Evolutionary conservation across 2,797 vertebrate species (phyloP).

Genomic region (Alosa sapidissima): DNA sequence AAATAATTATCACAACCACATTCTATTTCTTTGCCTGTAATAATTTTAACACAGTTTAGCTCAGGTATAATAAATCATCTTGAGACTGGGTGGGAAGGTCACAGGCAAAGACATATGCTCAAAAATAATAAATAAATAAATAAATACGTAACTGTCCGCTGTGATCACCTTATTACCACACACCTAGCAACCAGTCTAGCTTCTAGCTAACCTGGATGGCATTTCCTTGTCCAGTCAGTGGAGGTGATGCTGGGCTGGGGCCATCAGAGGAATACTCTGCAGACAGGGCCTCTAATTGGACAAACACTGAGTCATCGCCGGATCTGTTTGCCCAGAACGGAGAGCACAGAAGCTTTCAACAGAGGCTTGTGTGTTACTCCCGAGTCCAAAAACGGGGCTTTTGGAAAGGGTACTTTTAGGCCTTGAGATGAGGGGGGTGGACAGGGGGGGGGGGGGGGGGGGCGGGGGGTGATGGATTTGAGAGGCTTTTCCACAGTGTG

Average conservation of each 20-base stretch:
- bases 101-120: too few species aligned
- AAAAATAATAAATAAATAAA: too few species aligned
- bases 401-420: not conserved
- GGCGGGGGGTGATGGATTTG: too few species aligned
- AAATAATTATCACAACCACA: not conserved
- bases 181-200: conserved; percentile 13
- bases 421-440: not conserved
- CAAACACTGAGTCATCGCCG: conserved; percentile 41
- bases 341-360: not conserved
- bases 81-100: not conserved
- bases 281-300: conserved; percentile 34
- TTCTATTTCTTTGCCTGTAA: not conserved
- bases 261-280: not conserved
- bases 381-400: not conserved
- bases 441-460: not conserved
- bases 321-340: conserved; percentile 20
- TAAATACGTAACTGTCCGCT: not conserved
- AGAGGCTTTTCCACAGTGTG: too few species aligned
- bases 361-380: not conserved
- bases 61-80: not conserved
- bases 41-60: not conserved
- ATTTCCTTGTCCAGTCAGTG: not conserved
- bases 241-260: not conserved
- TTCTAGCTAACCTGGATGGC: not conserved
- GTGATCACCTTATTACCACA: not conserved